A percentile compares a stretch with the other conserved stretches of the same genome.
These are phyloP conservation scores for Thereva nobilitata DNA, from an alignment of 2,888 invertebrate species.

Conservation along the genomic window DNA sequence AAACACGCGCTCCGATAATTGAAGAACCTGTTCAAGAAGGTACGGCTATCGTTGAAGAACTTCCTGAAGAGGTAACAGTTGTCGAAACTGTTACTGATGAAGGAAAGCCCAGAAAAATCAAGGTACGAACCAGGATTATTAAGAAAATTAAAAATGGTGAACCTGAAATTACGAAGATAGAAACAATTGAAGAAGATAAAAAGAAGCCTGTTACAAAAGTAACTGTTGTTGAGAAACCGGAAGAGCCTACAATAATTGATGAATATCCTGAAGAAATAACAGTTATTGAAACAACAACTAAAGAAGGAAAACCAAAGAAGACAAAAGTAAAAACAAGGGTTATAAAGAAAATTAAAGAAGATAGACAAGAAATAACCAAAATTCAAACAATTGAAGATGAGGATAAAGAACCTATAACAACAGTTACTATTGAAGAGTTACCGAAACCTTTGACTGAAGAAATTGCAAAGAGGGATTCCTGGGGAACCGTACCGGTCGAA, in stretches of 20 bases:
- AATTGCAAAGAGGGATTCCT: conserved; percentile 46
- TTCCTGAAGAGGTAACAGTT: conserved; percentile 47
- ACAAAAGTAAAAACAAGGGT: conserved; percentile 50
- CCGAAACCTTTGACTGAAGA: conserved; percentile 29
- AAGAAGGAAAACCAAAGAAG: conserved; percentile 52
- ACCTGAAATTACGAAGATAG: conserved; percentile 56
- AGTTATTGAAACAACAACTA: conserved; percentile 57
- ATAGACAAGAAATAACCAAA: conserved; percentile 53
- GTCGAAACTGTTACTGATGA: conserved; percentile 50
- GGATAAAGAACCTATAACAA: conserved; percentile 50
- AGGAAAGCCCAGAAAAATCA: conserved; percentile 51
- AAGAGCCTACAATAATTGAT: conserved; percentile 42
- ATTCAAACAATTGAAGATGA: conserved; percentile 52
- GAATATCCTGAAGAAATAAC: conserved; percentile 52
- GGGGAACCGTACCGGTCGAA: conserved; percentile 36
- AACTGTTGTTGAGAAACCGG: conserved; percentile 44
- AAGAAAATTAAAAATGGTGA: conserved; percentile 52
- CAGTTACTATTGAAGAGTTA: conserved; percentile 47
- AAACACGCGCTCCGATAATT: conserved; percentile 35
- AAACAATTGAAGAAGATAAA: conserved; percentile 56
- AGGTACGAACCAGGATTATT: conserved; percentile 50
- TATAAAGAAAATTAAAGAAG: conserved; percentile 53
- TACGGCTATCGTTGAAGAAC: conserved; percentile 38
- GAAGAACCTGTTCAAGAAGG: conserved; percentile 43
- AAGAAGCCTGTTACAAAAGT: conserved; percentile 54